phyloP scores from a whole-genome alignment of 2,797 vertebrate species.

The Sebastes matsubarae region DNA sequence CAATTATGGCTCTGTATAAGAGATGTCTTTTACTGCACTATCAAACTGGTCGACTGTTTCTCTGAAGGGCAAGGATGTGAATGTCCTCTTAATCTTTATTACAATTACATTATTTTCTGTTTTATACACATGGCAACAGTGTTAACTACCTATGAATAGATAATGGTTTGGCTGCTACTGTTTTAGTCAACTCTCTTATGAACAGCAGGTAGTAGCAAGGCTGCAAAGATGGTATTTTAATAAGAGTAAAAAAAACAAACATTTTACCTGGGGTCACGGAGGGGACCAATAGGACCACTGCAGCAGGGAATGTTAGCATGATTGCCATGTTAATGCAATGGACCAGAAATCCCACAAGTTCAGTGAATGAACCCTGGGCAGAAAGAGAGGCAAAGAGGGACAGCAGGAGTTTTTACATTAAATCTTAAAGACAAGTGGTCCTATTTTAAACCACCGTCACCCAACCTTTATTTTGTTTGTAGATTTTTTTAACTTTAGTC shows the following conservation, averaged over 20 bases:
- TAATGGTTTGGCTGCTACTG: slow-evolving; percentile 6
- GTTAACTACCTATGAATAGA: slow-evolving; percentile 13
- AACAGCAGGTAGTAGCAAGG: neutral
- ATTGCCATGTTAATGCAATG: slow-evolving; percentile 82
- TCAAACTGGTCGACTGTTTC: slow-evolving; percentile 50
- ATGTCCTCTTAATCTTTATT: slow-evolving; percentile 49
- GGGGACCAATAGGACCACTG: slow-evolving; percentile 82
- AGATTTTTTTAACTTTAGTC: neutral
- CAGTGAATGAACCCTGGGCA: slow-evolving; percentile 84
- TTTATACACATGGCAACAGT: slow-evolving; percentile 18
- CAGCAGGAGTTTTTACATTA: neutral
- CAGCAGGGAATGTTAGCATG: slow-evolving; percentile 86
- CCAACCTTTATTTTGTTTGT: neutral
- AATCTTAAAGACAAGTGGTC: neutral
- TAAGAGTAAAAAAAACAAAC: neutral
- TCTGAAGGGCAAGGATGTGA: slow-evolving; percentile 56
- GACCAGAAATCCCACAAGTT: slow-evolving; percentile 83
- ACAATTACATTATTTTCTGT: slow-evolving; percentile 38
- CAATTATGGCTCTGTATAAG: slow-evolving; percentile 65
- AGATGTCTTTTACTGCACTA: slow-evolving; percentile 50
- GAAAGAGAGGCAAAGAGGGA: slow-evolving; percentile 13
- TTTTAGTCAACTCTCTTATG: slow-evolving; percentile 12
- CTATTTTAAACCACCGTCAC: neutral
- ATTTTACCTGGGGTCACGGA: slow-evolving; percentile 89
- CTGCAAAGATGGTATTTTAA: slow-evolving; percentile 20